These are phyloP conservation scores for Bettongia penicillata DNA, from an alignment of 2,113 vertebrate species.

Conservation along the genomic window DNA sequence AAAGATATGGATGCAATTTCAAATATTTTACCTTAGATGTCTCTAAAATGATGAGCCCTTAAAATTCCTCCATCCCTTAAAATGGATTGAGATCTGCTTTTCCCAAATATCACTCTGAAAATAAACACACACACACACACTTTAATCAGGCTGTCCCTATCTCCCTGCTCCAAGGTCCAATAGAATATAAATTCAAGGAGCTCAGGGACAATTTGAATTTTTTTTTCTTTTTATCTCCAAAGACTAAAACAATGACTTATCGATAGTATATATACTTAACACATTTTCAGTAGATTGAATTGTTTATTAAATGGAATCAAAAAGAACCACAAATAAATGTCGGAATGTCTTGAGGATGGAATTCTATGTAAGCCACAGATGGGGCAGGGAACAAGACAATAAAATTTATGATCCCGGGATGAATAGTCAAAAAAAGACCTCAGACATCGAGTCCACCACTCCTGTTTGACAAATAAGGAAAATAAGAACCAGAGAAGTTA, in stretches of 20 bases:
- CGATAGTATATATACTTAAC: neutral
- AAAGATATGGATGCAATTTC: neutral
- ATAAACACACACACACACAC: neutral
- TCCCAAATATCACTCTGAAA: neutral
- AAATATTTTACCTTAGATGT: constrained; percentile 8
- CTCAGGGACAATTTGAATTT: neutral
- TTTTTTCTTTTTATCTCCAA: neutral
- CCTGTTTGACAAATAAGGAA: neutral
- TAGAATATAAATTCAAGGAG: neutral
- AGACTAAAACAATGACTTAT: neutral
- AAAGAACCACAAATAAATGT: neutral
- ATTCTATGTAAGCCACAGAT: neutral
- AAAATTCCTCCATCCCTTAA: neutral
- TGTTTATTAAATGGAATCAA: neutral
- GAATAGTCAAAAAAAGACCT: neutral
- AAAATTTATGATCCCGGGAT: neutral
- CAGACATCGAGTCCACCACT: neutral
- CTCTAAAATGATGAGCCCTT: constrained; percentile 25
- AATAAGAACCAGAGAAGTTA: neutral
- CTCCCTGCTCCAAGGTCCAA: neutral
- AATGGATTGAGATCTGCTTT: constrained; percentile 28
- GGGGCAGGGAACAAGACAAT: neutral
- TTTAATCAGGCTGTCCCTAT: neutral
- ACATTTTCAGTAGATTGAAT: neutral
- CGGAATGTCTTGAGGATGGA: neutral